These are phyloP conservation scores for Leptopilina syphax DNA, from an alignment of 2,888 invertebrate species.

Conservation along the genomic window DNA sequence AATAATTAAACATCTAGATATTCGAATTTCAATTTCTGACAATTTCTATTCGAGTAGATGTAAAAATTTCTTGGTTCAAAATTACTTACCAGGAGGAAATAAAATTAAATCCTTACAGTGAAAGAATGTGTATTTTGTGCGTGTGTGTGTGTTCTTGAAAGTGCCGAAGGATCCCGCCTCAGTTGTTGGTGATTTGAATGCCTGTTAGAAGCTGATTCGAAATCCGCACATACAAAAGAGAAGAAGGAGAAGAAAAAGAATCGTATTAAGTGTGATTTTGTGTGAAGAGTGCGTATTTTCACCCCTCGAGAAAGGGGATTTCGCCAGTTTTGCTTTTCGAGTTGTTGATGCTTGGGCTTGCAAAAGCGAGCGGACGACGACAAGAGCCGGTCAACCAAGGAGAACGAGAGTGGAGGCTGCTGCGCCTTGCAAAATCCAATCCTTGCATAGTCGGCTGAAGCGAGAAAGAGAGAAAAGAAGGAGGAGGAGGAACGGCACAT, in stretches of 20 bases:
- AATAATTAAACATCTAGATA: too few relatives aligned
- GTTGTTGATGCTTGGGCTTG: constrained; percentile 4
- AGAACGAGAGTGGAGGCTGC: constrained; percentile 57
- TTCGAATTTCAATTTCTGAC: too few relatives aligned
- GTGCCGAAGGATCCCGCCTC: not conserved
- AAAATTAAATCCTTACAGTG: constrained; percentile 5
- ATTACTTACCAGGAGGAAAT: not conserved
- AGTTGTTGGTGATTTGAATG: constrained; percentile 11
- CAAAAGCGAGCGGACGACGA: constrained; percentile 43
- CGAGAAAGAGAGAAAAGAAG: constrained; percentile 34
- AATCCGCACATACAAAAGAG: not conserved
- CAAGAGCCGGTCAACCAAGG: constrained; percentile 53
- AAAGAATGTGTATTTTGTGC: constrained; percentile 8
- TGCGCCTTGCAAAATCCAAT: constrained; percentile 41
- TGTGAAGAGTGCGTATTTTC: constrained; percentile 23
- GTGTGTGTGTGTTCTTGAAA: not conserved
- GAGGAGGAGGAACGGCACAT: too few relatives aligned
- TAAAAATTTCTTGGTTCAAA: too few relatives aligned
- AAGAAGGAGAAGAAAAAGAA: not conserved
- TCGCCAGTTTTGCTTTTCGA: constrained; percentile 29
- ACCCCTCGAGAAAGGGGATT: constrained; percentile 14
- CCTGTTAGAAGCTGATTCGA: not conserved
- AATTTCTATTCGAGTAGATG: too few relatives aligned
- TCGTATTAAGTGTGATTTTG: constrained; percentile 15
- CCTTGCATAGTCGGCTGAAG: constrained; percentile 17